Base-by-base conservation (phyloP, 2,797 vertebrate genomes). In the Pogonophryne albipinna region DNA sequence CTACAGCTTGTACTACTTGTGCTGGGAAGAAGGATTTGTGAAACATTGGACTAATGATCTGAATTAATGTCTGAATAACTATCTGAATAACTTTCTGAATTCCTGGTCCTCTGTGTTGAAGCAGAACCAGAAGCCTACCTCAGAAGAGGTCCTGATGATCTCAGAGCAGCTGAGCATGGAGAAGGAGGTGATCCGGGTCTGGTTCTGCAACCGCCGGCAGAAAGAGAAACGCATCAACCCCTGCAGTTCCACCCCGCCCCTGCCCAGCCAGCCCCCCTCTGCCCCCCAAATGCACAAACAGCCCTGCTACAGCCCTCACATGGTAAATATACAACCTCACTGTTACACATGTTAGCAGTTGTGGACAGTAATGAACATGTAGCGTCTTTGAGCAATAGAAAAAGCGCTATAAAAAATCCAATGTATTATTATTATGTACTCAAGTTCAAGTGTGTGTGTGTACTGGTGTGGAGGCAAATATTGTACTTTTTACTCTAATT, bases 61-160 rank as follows among this genome's bases (percentile, higher is more conserved):
- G 7, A 38, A 34, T 6, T 4, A 8, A 34, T 34, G 34, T 34
- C 34, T 34, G 34, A 38, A 38, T 6, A 38, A 38, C 6, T 38
- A 2, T 38, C 34, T 38, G 34, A 38, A 38, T 7, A 38, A 38
- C 6, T 38, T 7, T 46, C 52, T 61, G 31, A 57, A 38, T 19
- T 46, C 2, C 15, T 46, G 6, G 55, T 27, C 67, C 41, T 49
- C 44, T 34, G 20, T 34, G 14, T 23, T 14, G 41, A n/a, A 51
- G 27, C 86, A 98, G 97, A 98, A 98, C 95, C 97, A 97, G 95
- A 98, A 98, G 96, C 97, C 97, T 95, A 97, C 96, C 95, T 98
- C 97, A 93, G 97, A 98, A 90, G 97, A 98, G 93, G 97, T 98
- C 91, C 93, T 97, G 91, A 90, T 96, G 89, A 97, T 98, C 3